Percentiles rank a stretch among this genome's conserved stretches.
Evolutionary conservation across 2,888 invertebrate species (phyloP).

Genomic region (Itoplectis maculator): DNA sequence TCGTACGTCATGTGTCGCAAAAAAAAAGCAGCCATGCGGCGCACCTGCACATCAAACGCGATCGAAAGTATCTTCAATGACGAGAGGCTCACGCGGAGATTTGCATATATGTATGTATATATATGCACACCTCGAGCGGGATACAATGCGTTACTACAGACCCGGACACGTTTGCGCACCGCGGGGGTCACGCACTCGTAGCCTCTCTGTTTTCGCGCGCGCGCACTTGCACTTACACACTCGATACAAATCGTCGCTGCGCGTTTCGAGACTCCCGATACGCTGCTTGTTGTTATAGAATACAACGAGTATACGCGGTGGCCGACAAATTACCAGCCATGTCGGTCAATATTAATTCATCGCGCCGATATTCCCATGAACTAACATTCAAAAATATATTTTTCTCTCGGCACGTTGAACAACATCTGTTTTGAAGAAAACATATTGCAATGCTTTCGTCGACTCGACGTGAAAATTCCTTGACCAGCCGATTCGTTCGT

Average conservation of each 20-base stretch:
- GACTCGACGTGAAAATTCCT: constrained; percentile 19
- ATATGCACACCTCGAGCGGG: constrained; percentile 32
- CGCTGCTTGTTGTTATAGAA: constrained; percentile 8
- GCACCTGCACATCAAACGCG: constrained; percentile 53
- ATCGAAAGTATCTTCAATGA: constrained; percentile 57
- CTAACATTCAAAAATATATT: no score
- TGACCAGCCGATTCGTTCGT: constrained; percentile 9
- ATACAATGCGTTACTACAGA: constrained; percentile 32
- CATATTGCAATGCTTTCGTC: no score
- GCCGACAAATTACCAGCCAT: not conserved
- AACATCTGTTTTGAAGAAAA: no score
- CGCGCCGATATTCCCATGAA: no score
- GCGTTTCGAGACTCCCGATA: constrained; percentile 25
- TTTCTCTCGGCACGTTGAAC: no score
- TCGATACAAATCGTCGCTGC: constrained; percentile 16
- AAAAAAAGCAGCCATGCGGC: constrained; percentile 24
- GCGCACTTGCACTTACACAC: constrained; percentile 13
- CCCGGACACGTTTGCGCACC: constrained; percentile 45
- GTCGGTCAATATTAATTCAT: not conserved
- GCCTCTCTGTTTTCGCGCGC: constrained; percentile 13
- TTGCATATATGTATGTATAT: constrained; percentile 43
- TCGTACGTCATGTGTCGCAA: not conserved
- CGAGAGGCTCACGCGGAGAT: constrained; percentile 40
- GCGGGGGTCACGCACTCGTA: constrained; percentile 23
- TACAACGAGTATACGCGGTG: constrained; percentile 22